Evolutionary conservation across 2,888 invertebrate species (phyloP).

Genomic region (Anaspis maculata): DNA sequence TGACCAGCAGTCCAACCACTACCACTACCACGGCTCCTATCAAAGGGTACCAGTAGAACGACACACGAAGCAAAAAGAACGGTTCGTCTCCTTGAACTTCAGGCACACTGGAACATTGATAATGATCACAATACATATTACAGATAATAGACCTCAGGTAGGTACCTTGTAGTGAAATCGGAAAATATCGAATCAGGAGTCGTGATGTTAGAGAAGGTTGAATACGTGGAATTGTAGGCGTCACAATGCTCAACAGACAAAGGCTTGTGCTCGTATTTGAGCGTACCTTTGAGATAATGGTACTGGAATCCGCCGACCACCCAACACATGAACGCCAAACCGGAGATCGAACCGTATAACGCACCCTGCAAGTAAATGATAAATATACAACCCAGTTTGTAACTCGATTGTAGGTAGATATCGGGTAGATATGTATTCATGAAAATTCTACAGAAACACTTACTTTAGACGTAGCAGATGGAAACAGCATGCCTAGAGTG

Average conservation of each 20-base stretch:
- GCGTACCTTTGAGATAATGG: slow-evolving; percentile 2
- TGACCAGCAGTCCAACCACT: slow-evolving; percentile 53
- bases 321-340: slow-evolving; percentile 2
- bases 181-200: too few species aligned
- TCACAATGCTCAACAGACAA: slow-evolving; percentile 2
- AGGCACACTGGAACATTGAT: too few species aligned
- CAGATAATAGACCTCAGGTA: too few species aligned
- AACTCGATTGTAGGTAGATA: slow-evolving; percentile 5
- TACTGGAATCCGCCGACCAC: slow-evolving; percentile 7
- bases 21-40: slow-evolving; percentile 53
- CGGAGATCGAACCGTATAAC: slow-evolving; percentile 1
- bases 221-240: too few species aligned
- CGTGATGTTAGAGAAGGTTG: too few species aligned
- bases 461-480: slow-evolving; percentile 56
- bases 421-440: slow-evolving; percentile 9
- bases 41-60: slow-evolving; percentile 60
- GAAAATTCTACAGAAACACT: slow-evolving; percentile 17
- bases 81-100: too few species aligned
- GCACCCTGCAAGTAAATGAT: slow-evolving; percentile 4
- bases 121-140: too few species aligned
- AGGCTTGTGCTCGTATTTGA: slow-evolving; percentile 2
- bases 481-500: slow-evolving; percentile 58
- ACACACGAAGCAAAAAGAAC: slow-evolving; percentile 52
- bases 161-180: too few species aligned
- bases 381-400: slow-evolving; percentile 3